Conservation (phyloP, 2,797 vertebrate species). For the Macrochelys suwanniensis region DNA sequence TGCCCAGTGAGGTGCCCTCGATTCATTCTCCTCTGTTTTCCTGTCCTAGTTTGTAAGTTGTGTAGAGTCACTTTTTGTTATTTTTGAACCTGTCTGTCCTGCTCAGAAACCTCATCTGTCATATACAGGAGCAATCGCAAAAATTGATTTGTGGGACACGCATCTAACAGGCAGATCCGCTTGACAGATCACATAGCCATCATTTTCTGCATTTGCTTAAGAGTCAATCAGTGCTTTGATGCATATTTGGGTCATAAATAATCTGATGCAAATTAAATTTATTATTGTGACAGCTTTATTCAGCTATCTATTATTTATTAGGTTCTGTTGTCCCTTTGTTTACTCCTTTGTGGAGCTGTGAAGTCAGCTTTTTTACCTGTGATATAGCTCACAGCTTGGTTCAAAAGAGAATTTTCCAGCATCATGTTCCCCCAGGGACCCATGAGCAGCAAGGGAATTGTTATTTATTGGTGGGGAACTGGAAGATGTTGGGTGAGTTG, state of each 20-base stretch:
- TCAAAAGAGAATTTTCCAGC: conserved; percentile 42
- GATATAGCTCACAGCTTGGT: conserved; percentile 32
- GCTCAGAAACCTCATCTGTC: conserved; percentile 18
- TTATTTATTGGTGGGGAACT: background rate
- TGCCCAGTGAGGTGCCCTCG: background rate
- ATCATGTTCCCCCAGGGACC: conserved; percentile 30
- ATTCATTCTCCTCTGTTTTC: background rate
- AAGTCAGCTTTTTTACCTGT: conserved; percentile 31
- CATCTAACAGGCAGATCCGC: conserved; percentile 29
- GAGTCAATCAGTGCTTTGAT: conserved; percentile 62
- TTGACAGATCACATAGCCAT: conserved; percentile 44
- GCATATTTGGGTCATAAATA: conserved; percentile 70
- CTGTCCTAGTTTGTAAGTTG: background rate
- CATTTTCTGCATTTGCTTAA: conserved; percentile 47
- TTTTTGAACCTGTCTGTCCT: no score
- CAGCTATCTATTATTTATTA: conserved; percentile 53
- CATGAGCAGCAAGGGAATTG: background rate
- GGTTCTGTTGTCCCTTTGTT: conserved; percentile 31
- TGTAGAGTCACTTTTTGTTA: background rate
- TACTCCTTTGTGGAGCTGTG: conserved; percentile 60
- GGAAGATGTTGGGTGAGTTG: background rate
- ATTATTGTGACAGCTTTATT: conserved; percentile 58
- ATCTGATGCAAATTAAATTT: conserved; percentile 44
- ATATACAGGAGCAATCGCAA: conserved; percentile 31
- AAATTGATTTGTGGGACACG: conserved; percentile 48